A percentile compares a stretch with the other conserved stretches of the same genome.
These are phyloP conservation scores for Thryonomys swinderianus DNA, from an alignment of 2,113 vertebrate genomes.

Conservation along the genomic window DNA sequence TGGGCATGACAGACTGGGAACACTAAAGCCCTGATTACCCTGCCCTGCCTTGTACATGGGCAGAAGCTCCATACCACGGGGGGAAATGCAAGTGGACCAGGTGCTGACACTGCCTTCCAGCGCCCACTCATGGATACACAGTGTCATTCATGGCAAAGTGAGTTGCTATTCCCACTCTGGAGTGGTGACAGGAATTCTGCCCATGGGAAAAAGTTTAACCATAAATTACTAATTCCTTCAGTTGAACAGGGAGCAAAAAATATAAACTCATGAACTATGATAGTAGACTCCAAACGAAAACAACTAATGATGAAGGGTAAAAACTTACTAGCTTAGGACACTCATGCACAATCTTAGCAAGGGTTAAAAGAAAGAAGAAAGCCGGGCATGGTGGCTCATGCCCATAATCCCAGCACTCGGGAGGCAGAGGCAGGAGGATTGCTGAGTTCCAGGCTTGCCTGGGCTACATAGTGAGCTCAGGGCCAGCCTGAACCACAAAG, in stretches of 20 bases:
- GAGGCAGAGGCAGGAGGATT: too few relatives aligned
- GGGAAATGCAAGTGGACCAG: background rate
- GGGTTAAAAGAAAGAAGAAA: conserved; percentile 9
- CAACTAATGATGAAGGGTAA: background rate
- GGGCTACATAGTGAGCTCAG: too few relatives aligned
- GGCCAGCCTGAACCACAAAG: too few relatives aligned
- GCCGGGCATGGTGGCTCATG: too few relatives aligned
- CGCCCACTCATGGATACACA: background rate
- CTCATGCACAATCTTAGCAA: conserved; percentile 29
- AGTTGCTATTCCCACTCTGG: background rate
- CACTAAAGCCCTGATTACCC: background rate
- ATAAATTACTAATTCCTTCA: conserved; percentile 13
- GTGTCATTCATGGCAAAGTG: conserved; percentile 10
- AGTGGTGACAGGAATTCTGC: background rate
- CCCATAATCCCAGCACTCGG: too few relatives aligned
- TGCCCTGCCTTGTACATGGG: background rate
- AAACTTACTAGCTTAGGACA: background rate
- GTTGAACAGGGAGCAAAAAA: conserved; percentile 29
- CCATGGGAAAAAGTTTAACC: background rate
- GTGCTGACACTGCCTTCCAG: background rate
- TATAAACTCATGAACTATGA: conserved; percentile 36
- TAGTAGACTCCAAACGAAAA: conserved; percentile 1
- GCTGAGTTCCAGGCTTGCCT: too few relatives aligned
- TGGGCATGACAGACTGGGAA: background rate
- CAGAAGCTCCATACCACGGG: background rate